A percentile compares a stretch with the other conserved stretches of the same genome.
Conservation (phyloP, 2,888 invertebrate species). For the Heterodera filipjevi region DNA sequence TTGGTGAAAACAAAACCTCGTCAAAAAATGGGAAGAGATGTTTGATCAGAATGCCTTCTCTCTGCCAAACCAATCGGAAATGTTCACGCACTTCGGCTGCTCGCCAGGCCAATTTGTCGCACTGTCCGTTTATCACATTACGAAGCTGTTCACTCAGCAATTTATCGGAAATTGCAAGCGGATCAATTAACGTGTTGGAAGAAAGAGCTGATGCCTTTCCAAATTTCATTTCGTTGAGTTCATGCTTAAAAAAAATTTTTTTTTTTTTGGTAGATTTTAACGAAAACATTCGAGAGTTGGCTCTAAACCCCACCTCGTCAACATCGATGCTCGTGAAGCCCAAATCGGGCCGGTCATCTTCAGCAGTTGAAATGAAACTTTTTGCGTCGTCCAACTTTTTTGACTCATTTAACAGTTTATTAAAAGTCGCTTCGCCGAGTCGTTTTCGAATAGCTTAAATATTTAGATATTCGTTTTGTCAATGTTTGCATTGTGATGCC, state of each 20-base stretch:
- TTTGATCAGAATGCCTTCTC: slow-evolving; percentile 72
- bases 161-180: slow-evolving; percentile 30
- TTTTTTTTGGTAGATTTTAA: neutral
- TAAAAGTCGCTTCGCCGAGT: neutral
- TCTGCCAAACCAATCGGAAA: slow-evolving; percentile 76
- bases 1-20: slow-evolving; percentile 23
- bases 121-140: slow-evolving; percentile 52
- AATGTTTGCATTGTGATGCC: neutral
- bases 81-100: slow-evolving; percentile 68
- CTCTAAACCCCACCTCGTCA: slow-evolving; percentile 7
- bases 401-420: neutral
- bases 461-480: neutral
- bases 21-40: slow-evolving; percentile 59
- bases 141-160: slow-evolving; percentile 48
- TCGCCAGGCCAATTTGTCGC: slow-evolving; percentile 54
- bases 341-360: slow-evolving; percentile 22
- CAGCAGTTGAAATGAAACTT: neutral
- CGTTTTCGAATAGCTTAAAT: neutral
- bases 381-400: neutral
- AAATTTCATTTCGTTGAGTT: slow-evolving; percentile 6
- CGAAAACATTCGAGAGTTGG: too few relatives aligned
- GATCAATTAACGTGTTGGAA: slow-evolving; percentile 14
- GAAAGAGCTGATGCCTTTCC: neutral
- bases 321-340: neutral
- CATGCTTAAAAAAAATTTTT: slow-evolving; percentile 8